Percentiles rank a stretch among this genome's conserved stretches.
These are phyloP conservation scores for Drosophila santomea DNA, from an alignment of 1,140 invertebrate genomes.

Conservation along the genomic window DNA sequence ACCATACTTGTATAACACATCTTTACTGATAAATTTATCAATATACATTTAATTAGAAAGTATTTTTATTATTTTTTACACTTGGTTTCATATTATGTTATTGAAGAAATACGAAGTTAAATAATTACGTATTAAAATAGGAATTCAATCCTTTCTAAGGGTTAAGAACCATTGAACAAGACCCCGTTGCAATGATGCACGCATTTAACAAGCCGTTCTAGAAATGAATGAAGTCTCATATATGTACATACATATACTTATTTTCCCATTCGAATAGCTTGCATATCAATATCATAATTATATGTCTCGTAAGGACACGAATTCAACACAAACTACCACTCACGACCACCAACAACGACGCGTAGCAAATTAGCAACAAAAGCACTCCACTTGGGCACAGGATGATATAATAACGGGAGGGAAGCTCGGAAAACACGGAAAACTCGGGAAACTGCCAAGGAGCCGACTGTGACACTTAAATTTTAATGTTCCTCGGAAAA, in stretches of 20 bases:
- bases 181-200: neutral
- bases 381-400: constrained; percentile 20
- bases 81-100: too few species aligned
- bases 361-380: constrained; percentile 21
- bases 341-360: neutral
- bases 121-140: too few species aligned
- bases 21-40: too few species aligned
- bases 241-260: neutral
- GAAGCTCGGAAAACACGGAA: constrained; percentile 5
- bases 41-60: too few species aligned
- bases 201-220: too few species aligned
- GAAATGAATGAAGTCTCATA: neutral
- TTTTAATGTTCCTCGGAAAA: constrained; percentile 29
- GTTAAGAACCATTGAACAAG: too few species aligned
- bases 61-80: too few species aligned
- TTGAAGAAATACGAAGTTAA: too few species aligned
- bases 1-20: too few species aligned
- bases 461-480: constrained; percentile 32
- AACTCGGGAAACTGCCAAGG: constrained; percentile 9
- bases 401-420: constrained; percentile 35
- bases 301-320: neutral
- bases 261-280: neutral
- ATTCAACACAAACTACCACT: constrained; percentile 1
- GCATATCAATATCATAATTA: neutral
- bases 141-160: too few species aligned